phyloP scores from a whole-genome alignment of 2,113 vertebrate genomes.

The Raja brachyura region DNA sequence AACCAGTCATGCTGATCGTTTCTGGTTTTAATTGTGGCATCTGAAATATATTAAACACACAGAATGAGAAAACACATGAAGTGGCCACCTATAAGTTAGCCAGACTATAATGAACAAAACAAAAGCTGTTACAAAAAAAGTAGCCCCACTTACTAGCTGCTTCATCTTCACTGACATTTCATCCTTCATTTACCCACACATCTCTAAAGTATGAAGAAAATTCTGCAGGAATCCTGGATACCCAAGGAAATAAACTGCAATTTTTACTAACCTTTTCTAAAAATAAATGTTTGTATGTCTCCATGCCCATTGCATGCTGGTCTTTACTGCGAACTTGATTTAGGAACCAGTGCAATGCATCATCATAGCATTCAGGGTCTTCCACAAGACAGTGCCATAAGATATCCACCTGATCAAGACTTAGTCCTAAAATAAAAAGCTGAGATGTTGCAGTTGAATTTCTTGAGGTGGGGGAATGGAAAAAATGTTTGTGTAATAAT shows the following conservation, averaged over 20 bases:
- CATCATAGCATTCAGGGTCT: constrained; percentile 91
- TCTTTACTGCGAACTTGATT: constrained; percentile 99
- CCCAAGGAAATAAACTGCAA: neutral
- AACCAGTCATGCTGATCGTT: constrained; percentile 97
- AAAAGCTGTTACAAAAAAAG: constrained; percentile 1
- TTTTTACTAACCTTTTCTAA: constrained; percentile 79
- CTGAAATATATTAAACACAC: constrained; percentile 54
- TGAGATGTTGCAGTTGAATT: neutral
- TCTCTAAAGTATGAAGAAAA: neutral
- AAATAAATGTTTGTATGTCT: constrained; percentile 98
- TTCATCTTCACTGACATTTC: neutral
- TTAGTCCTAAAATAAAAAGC: constrained; percentile 65
- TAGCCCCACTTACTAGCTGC: neutral
- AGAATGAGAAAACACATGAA: constrained; percentile 39
- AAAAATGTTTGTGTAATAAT: too few relatives aligned
- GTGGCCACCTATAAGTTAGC: neutral
- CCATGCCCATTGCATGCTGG: constrained; percentile 98
- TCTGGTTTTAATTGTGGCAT: constrained; percentile 97
- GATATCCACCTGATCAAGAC: constrained; percentile 97
- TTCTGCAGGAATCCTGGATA: neutral
- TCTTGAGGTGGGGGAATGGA: neutral
- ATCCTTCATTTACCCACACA: neutral
- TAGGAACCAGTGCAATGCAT: constrained; percentile 96
- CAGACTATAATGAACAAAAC: neutral
- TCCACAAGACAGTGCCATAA: constrained; percentile 97